A percentile compares a stretch with the other conserved stretches of the same genome.
phyloP scores from a whole-genome alignment of 1,140 invertebrate genomes.

The Brachionus koreanus region DNA sequence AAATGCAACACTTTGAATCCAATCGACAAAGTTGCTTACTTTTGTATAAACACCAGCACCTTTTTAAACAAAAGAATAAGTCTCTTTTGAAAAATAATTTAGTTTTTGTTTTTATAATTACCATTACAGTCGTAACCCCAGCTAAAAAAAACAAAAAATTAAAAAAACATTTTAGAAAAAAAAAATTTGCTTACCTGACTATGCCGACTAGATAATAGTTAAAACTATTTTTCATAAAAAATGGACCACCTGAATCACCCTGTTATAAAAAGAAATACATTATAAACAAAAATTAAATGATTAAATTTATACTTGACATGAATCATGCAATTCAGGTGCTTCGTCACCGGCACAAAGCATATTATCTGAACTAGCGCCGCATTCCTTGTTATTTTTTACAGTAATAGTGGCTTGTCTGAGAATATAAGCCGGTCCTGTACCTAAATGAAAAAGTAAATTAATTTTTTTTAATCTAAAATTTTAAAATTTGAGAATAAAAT shows the following conservation, averaged over 20 bases:
- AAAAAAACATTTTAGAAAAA: background rate
- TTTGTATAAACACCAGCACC: conserved; percentile 42
- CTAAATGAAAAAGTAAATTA: background rate
- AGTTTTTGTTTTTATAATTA: background rate
- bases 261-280: background rate
- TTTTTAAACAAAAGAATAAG: background rate
- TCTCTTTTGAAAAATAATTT: background rate
- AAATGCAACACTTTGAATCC: conserved; percentile 37
- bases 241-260: conserved; percentile 40
- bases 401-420: conserved; percentile 26
- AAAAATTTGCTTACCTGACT: background rate
- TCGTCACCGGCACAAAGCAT: conserved; percentile 42
- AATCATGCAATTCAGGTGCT: conserved; percentile 39
- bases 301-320: conserved; percentile 8
- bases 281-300: background rate
- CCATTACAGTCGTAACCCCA: conserved; percentile 42
- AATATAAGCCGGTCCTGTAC: conserved; percentile 26
- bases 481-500: too few species aligned
- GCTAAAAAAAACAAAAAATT: background rate
- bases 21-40: conserved; percentile 41
- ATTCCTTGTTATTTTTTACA: conserved; percentile 37
- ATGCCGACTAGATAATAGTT: conserved; percentile 40
- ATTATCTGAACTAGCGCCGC: conserved; percentile 34
- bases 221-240: conserved; percentile 40
- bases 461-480: background rate